phyloP scores from a whole-genome alignment of 2,113 vertebrate species.

The Melanotaenia duboulayi region DNA sequence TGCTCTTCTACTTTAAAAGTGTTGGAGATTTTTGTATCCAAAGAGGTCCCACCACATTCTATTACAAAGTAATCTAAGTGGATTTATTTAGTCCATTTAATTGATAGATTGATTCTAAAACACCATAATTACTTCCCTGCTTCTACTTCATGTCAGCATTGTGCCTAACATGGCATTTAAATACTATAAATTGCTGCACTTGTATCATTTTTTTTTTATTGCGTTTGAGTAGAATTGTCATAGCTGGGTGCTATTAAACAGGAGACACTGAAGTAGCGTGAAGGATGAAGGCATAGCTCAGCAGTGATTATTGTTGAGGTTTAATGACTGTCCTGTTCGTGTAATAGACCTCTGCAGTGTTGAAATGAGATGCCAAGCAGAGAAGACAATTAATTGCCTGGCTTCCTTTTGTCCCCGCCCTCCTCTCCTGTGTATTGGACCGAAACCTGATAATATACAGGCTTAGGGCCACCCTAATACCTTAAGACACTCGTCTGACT shows the following conservation, averaged over 20 bases:
- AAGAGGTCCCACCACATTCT: constrained; percentile 39
- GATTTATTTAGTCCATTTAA: constrained; percentile 49
- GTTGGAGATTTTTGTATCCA: constrained; percentile 17
- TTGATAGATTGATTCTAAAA: constrained; percentile 36
- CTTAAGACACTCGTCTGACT: constrained; percentile 56
- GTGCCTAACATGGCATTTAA: constrained; percentile 55
- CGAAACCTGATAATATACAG: constrained; percentile 80
- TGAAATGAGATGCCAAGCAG: constrained; percentile 84
- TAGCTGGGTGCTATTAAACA: constrained; percentile 66
- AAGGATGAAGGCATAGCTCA: constrained; percentile 75
- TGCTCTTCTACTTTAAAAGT: constrained; percentile 27
- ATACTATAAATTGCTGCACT: constrained; percentile 46
- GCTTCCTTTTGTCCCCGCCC: constrained; percentile 78
- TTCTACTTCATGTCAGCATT: constrained; percentile 51
- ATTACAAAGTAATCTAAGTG: constrained; percentile 23
- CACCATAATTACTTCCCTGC: constrained; percentile 44
- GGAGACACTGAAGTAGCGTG: constrained; percentile 62
- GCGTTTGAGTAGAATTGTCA: constrained; percentile 68
- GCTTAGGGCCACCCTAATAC: constrained; percentile 76
- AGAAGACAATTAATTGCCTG: constrained; percentile 87
- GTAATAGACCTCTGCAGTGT: constrained; percentile 84
- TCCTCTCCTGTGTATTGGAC: constrained; percentile 68
- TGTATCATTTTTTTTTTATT: constrained; percentile 61
- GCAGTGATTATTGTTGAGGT: constrained; percentile 83
- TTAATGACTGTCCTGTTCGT: constrained; percentile 83